phyloP scores from a whole-genome alignment of 2,797 vertebrate species.

The Phyllotis vaccarum region DNA sequence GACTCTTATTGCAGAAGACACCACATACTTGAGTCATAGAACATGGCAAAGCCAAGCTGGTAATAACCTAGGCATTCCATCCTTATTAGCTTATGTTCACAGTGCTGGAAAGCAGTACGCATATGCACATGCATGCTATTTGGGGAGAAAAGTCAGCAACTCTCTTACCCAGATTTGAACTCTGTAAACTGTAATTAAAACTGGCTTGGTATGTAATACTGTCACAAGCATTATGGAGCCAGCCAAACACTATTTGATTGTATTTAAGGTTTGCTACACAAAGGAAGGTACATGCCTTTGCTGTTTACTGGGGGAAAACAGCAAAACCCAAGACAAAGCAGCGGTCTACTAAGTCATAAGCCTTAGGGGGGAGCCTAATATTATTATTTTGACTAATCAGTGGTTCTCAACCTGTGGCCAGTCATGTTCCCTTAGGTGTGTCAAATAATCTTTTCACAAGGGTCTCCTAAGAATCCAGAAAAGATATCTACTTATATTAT shows the following conservation, averaged over 20 bases:
- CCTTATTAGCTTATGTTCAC: not conserved
- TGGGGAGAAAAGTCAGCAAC: not conserved
- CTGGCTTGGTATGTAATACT: not conserved
- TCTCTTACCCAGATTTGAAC: not conserved
- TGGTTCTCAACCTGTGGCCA: too few relatives aligned
- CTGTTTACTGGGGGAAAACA: not conserved
- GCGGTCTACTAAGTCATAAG: not conserved
- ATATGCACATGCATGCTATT: too few relatives aligned
- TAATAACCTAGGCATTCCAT: not conserved
- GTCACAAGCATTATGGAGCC: not conserved
- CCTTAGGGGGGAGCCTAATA: not conserved
- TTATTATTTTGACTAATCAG: not conserved
- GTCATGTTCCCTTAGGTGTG: too few relatives aligned
- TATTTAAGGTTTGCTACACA: not conserved
- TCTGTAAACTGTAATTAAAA: not conserved
- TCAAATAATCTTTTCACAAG: not conserved
- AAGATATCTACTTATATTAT: not conserved
- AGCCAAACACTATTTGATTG: not conserved
- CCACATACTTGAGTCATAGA: not conserved
- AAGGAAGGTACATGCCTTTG: not conserved
- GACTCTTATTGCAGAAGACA: not conserved
- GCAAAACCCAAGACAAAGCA: too few relatives aligned
- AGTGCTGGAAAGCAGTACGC: not conserved
- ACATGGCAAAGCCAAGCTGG: not conserved
- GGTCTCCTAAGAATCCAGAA: not conserved